Evolutionary conservation across 1,140 invertebrate genomes (phyloP), one percentile per base, ranked within the genome.

Genomic region (Papilio polyxenes): DNA sequence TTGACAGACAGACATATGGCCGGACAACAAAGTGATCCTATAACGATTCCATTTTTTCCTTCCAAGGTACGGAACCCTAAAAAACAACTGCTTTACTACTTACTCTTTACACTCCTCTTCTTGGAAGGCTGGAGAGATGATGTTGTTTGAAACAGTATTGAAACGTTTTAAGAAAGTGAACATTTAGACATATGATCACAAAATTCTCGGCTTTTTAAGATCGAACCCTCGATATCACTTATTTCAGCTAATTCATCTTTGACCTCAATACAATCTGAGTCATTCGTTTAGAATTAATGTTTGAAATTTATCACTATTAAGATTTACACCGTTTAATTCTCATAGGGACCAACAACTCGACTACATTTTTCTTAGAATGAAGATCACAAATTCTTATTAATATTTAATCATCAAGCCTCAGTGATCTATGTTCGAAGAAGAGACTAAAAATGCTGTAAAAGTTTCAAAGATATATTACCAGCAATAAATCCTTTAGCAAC

Each of bases 391-490:
- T 11, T 82, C 44, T 81, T 31, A 37, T 44, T 48, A 82, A 81
- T n/a, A 44, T 75, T 82, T 82, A 80, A 65, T 84, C 74, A 82
- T 62, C 51, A 48, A 74, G 56, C 59, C 78, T 75, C 37, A 74
- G 31, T 37, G 65, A 69, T 69, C 65, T 69, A 69, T 56, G 48
- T 78, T 62, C 76, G 37, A 10, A 62, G 76, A 78, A n/a, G n/a
- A 77, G 23, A 72, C 80, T 80, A 82, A 85, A 83, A 79, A 77
- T 81, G 83, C 75, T 82, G 48, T 59, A 76, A 84, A 77, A 81
- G 84, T 81, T 82, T 44, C 20, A 74, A 83, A 83, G 83, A 87
- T 87, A 84, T 87, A 87, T 83, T 84, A 82, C 77, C 37, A 37
- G 82, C 77, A 53, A 87, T 87, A 87, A 87, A 87, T 87, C 86